These are phyloP conservation scores for Megatriorchis doriae DNA, from an alignment of 2,113 vertebrate species.

Conservation along the genomic window DNA sequence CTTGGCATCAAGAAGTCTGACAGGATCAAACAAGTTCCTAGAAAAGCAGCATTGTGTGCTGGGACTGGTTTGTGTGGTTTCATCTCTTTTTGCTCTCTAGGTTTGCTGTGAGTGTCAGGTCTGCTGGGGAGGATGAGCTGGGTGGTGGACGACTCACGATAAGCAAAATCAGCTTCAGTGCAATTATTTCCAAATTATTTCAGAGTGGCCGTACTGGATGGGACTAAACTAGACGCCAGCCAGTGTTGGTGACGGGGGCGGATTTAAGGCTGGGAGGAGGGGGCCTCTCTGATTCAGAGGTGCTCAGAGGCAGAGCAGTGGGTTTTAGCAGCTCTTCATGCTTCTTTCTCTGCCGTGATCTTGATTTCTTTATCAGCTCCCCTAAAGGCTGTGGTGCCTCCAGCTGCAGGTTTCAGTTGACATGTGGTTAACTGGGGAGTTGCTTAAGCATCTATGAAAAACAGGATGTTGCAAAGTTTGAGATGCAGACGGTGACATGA, in stretches of 20 bases:
- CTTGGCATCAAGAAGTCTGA: not conserved
- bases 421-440: not conserved
- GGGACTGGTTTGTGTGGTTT: not conserved
- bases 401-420: not conserved
- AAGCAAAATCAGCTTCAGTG: not conserved
- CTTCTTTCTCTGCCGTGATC: not conserved
- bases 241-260: not conserved
- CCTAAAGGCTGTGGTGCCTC: rapidly evolving
- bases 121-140: not conserved
- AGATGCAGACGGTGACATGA: rapidly evolving
- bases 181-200: not conserved
- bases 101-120: not conserved
- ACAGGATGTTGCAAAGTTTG: not conserved
- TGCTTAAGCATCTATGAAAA: not conserved
- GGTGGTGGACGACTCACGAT: not conserved
- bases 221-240: rapidly evolving
- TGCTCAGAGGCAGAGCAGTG: not conserved
- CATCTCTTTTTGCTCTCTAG: not conserved
- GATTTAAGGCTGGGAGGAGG: not conserved
- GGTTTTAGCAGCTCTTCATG: not conserved
- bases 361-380: not conserved
- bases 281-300: not conserved
- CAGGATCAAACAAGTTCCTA: not conserved
- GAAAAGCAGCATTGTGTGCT: rapidly evolving
- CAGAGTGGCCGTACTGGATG: not conserved